These are phyloP conservation scores for Anableps anableps DNA, from an alignment of 2,797 vertebrate genomes.

Conservation along the genomic window DNA sequence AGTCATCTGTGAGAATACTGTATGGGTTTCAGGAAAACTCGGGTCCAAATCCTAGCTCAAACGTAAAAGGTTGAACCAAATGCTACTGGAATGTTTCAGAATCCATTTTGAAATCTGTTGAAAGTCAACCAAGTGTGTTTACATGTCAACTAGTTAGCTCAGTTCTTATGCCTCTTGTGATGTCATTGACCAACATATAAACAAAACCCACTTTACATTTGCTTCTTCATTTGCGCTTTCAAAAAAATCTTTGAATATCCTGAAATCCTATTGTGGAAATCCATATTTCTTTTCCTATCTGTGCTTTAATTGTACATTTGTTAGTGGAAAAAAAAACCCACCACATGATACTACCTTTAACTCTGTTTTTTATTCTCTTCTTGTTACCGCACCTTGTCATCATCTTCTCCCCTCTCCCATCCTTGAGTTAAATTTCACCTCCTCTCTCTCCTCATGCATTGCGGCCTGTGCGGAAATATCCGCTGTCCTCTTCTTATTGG, in stretches of 20 bases:
- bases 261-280: neutral
- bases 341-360: neutral
- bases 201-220: neutral
- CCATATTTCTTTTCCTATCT: neutral
- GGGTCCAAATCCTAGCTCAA: too few relatives aligned
- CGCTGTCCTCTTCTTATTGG: constrained; percentile 79
- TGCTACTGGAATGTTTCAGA: too few relatives aligned
- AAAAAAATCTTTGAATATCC: neutral
- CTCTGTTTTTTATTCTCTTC: neutral
- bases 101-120: neutral
- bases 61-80: too few relatives aligned
- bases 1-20: too few relatives aligned
- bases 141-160: neutral
- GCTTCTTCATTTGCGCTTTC: neutral
- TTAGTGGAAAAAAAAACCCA: neutral
- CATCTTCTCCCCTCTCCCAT: constrained; percentile 9
- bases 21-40: too few relatives aligned
- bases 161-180: neutral
- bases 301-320: neutral
- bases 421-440: constrained; percentile 2
- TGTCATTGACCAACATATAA: neutral
- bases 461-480: constrained; percentile 67
- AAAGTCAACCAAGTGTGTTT: neutral
- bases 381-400: neutral
- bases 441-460: constrained; percentile 23